A percentile compares a stretch with the other conserved stretches of the same genome.
phyloP scores from a whole-genome alignment of 2,888 invertebrate species.

The Molanna angustata region DNA sequence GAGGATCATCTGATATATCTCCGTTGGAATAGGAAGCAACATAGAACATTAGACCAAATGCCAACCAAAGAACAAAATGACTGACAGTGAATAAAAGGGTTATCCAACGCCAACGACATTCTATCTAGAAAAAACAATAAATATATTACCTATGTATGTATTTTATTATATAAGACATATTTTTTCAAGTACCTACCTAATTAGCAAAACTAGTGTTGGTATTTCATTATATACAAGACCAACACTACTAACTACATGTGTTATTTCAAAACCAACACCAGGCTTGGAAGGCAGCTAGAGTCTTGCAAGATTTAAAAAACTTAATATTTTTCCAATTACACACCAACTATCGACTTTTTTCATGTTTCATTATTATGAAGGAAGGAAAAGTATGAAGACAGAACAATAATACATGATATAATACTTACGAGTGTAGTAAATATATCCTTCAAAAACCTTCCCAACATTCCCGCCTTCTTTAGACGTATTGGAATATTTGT shows the following conservation, averaged over 20 bases:
- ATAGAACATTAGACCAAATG: constrained; percentile 79
- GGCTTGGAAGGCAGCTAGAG: too few species aligned
- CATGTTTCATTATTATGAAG: too few species aligned
- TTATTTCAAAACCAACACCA: too few species aligned
- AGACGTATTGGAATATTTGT: constrained; percentile 51
- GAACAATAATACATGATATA: background rate
- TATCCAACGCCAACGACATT: constrained; percentile 72
- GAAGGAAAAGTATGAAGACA: too few species aligned
- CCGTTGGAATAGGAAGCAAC: constrained; percentile 72
- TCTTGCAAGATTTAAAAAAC: too few species aligned
- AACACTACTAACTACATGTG: too few species aligned
- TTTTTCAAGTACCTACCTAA: too few species aligned
- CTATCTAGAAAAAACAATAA: constrained; percentile 47
- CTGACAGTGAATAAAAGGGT: constrained; percentile 59
- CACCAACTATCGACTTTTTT: too few species aligned
- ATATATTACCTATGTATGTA: background rate
- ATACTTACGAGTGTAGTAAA: constrained; percentile 51
- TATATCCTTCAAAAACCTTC: constrained; percentile 51
- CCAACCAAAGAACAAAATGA: constrained; percentile 72
- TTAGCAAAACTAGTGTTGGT: too few species aligned
- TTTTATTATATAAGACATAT: too few species aligned
- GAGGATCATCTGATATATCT: constrained; percentile 64
- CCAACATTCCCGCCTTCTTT: constrained; percentile 48
- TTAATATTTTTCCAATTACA: too few species aligned
- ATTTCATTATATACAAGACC: too few species aligned